Conservation (phyloP, 2,113 vertebrate genomes). For the Embiotoca jacksoni region DNA sequence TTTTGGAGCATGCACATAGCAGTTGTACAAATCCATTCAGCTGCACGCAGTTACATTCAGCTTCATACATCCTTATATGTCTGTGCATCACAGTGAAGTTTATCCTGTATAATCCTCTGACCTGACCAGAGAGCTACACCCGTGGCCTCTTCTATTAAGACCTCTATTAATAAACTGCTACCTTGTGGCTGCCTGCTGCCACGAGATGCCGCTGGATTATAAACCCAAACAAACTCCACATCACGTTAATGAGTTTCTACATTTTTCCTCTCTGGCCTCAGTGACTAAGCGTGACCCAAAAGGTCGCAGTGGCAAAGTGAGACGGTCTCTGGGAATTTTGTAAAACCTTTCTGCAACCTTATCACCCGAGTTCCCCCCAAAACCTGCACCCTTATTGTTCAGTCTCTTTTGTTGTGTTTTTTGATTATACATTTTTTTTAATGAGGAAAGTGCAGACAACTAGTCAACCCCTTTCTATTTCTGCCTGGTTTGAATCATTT, state of each 20-base stretch:
- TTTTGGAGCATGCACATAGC: neutral
- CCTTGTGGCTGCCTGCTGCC: slow-evolving; percentile 48
- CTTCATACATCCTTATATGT: too few species aligned
- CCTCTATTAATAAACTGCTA: slow-evolving; percentile 29
- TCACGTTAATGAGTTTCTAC: slow-evolving; percentile 55
- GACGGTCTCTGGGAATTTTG: slow-evolving; percentile 46
- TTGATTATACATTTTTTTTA: slow-evolving; percentile 23
- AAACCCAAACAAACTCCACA: slow-evolving; percentile 61
- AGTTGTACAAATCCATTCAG: neutral
- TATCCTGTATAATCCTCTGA: slow-evolving; percentile 38
- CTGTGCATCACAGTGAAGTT: neutral
- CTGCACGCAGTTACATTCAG: too few species aligned
- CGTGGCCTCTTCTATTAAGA: slow-evolving; percentile 41
- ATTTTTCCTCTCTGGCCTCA: slow-evolving; percentile 12
- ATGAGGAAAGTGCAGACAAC: slow-evolving; percentile 34
- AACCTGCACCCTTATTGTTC: neutral
- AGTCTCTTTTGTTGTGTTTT: slow-evolving; percentile 32
- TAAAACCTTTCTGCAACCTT: slow-evolving; percentile 35
- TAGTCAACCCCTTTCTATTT: slow-evolving; percentile 52
- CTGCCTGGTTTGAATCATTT: slow-evolving; percentile 60
- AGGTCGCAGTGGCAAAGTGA: slow-evolving; percentile 59
- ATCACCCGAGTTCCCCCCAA: neutral
- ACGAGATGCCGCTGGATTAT: slow-evolving; percentile 6
- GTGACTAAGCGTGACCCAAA: slow-evolving; percentile 46
- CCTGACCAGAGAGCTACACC: slow-evolving; percentile 35